phyloP scores from a whole-genome alignment of 1,140 invertebrate genomes.

The Ostrea edulis region DNA sequence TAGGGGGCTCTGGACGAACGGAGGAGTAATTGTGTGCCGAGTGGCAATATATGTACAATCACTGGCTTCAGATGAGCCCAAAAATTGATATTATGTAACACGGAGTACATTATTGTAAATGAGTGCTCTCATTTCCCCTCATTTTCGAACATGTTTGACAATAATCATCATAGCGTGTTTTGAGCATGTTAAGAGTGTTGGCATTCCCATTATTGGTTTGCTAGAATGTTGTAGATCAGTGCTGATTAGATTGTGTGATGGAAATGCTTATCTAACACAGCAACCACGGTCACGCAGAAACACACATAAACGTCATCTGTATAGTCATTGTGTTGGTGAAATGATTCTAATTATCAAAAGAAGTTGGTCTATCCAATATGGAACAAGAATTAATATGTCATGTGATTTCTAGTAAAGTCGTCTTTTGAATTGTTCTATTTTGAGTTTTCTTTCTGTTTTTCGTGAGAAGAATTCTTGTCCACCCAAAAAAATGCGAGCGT shows the following conservation, averaged over 20 bases:
- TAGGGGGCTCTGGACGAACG: slow-evolving; percentile 23
- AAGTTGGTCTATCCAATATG: slow-evolving; percentile 8
- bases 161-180: not conserved
- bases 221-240: slow-evolving; percentile 14
- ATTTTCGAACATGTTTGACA: not conserved
- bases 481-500: no score
- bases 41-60: not conserved
- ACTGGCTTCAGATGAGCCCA: slow-evolving; percentile 13
- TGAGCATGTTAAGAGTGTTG: slow-evolving; percentile 27
- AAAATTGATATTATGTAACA: slow-evolving; percentile 21
- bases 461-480: no score
- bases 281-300: not conserved
- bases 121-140: not conserved
- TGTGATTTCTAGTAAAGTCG: slow-evolving; percentile 16
- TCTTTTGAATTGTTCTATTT: not conserved
- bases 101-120: not conserved
- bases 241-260: slow-evolving; percentile 24
- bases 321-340: no score
- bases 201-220: not conserved
- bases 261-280: slow-evolving; percentile 2
- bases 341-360: no score
- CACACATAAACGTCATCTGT: not conserved
- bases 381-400: not conserved
- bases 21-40: slow-evolving; percentile 12
- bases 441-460: not conserved